Percentiles rank a stretch among this genome's conserved stretches.
These are phyloP conservation scores for Cyanoderma ruficeps DNA, from an alignment of 2,113 vertebrate species.

Conservation along the genomic window DNA sequence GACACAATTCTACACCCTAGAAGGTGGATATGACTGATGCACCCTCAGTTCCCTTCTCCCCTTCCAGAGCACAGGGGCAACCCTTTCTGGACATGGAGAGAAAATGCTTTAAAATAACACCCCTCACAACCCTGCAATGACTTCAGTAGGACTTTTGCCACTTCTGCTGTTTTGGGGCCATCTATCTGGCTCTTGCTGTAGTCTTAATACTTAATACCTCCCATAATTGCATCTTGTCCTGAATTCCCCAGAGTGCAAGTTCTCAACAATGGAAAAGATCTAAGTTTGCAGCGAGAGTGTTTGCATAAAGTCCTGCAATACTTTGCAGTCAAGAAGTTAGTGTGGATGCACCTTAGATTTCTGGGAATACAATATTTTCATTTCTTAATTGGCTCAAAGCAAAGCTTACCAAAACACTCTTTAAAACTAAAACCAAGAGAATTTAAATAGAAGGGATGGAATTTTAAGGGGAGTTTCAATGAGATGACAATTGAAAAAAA, in stretches of 20 bases:
- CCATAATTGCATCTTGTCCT: not conserved
- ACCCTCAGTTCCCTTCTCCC: not conserved
- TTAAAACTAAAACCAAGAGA: not conserved
- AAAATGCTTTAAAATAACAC: not conserved
- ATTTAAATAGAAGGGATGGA: not conserved
- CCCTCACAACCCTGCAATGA: too few species aligned
- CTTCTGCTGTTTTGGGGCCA: not conserved
- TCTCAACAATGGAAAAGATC: not conserved
- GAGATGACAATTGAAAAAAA: not conserved
- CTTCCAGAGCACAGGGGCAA: not conserved
- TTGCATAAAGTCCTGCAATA: not conserved
- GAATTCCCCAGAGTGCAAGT: not conserved
- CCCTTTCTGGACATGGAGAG: not conserved
- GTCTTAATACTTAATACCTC: not conserved
- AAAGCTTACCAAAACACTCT: not conserved
- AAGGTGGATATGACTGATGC: not conserved
- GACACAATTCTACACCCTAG: fast-evolving
- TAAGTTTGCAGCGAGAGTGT: not conserved
- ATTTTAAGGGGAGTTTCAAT: not conserved
- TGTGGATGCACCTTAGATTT: not conserved
- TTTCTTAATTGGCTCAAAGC: not conserved
- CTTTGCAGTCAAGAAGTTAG: not conserved
- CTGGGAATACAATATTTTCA: not conserved
- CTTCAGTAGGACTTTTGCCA: not conserved
- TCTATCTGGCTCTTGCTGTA: not conserved